Evolutionary conservation across 2,888 invertebrate species (phyloP), one percentile per base, ranked within the genome.

Genomic region (Phengaris arion): DNA sequence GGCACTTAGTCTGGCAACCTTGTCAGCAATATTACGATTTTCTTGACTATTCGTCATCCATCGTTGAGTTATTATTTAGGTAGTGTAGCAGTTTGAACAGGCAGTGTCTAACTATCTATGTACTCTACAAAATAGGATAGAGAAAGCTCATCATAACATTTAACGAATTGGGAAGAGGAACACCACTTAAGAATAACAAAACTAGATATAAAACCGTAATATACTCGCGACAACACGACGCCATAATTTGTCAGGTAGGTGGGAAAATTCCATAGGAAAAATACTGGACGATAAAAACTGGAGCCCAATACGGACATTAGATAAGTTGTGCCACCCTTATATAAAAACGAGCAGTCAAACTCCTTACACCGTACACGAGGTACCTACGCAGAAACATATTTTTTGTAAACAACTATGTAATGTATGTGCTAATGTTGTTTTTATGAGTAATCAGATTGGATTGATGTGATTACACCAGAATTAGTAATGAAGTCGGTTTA

Each of bases 221-320:
- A 52, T 10, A 52, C 52, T 52, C 10, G 52, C 9, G 12, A 52
- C 52, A 52, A 59, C 64, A 35, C 64, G 35, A 64, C 64, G 64
- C 12, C 35, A 64, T 15, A 13, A 64, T 64, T 64, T 45, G 45
- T 64, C 35, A 45, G 64, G 2, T 35, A 64, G 59, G 59, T 64
- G 64, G 35, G 2, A 12, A 64, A 64, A 64, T 64, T 64, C 64
- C 64, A 45, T 12, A 35, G 12, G 64, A 64, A 45, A 52, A 52
- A 52, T 52, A 12, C 35, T 35, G 3, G 35, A 35, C 3, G 35
- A 13, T 22, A 64, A 64, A 64, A 64, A 64, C 64, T 45, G 64
- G 59, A 59, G 22, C 10, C 59, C 64, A 64, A 45, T 64, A 64
- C 64, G 64, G 64, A 64, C 64, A 64, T 64, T 64, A 64, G 35